Base-by-base conservation (phyloP, 2,113 vertebrate genomes). In the Uropsilus gracilis region DNA sequence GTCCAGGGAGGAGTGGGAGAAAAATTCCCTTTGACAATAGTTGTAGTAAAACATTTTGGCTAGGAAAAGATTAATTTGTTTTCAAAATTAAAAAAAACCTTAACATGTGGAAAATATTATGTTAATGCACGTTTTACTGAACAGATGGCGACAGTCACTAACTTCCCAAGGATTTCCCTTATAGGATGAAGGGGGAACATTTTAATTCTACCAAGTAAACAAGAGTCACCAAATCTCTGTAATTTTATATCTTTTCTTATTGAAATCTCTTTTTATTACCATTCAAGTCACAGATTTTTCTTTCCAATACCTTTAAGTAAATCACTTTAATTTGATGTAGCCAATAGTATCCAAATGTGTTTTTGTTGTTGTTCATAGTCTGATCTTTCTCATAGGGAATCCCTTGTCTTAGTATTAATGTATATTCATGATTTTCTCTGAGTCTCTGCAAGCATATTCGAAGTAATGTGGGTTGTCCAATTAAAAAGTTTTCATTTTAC, bases 111-210 rank as follows among this genome's bases (percentile, higher is more conserved):
- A 95, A 96, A 97, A 86, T 73, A 93, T 69, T 95, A 92, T 66
- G 69, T 92, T 97, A 93, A 97, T 93, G 42, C 7, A 73, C 94
- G 92, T 96, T 96, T 97, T 96, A 77, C 92, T 91, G 69, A 97
- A 72, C 61, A 97, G 96, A 96, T 84, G n/a, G 75, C 95, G 87
- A 94, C 57, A 68, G 81, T 89, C 28, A 16, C 14, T 96, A 63
- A 87, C 93, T 97, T 95, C 63, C 87, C 90, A 76, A 92, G 30
- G 80, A 50, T 12, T 46, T 96, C 28, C 28, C 69, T 80, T 92
- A 91, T 24, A 75, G 93, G 71, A 90, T 37, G 24, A 87, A 89
- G 86, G 85, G 75, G 53, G 8, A 95, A 14, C 6, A 34, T 64
- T 91, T 96, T 66, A 95, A 63, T 90, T 44, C 85, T 68, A 20